phyloP scores from a whole-genome alignment of 2,797 vertebrate species.

The Catharus ustulatus region DNA sequence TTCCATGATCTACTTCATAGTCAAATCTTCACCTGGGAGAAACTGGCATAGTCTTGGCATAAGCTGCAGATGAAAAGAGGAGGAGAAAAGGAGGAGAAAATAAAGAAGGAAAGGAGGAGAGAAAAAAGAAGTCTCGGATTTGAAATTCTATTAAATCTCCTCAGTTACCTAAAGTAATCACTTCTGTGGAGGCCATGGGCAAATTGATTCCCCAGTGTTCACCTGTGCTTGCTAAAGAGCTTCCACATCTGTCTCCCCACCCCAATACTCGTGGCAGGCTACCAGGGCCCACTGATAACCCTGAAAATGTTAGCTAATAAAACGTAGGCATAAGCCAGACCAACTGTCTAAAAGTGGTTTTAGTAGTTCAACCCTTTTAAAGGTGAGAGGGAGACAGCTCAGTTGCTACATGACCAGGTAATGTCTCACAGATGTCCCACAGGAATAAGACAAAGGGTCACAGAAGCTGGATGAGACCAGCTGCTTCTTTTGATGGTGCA shows the following conservation, averaged over 20 bases:
- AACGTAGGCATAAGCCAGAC: neutral
- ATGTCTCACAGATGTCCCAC: neutral
- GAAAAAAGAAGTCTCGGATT: neutral
- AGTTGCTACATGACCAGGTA: accelerated
- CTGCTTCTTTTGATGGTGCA: neutral
- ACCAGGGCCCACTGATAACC: neutral
- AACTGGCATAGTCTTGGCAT: neutral
- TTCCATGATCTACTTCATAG: neutral
- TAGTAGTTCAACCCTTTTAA: neutral
- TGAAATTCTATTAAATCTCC: neutral
- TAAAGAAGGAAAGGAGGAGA: neutral
- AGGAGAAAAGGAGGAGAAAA: neutral
- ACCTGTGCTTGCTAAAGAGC: neutral
- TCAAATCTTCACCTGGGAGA: neutral
- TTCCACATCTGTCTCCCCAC: accelerated
- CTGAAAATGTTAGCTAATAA: neutral
- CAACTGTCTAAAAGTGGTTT: neutral
- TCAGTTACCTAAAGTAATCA: neutral
- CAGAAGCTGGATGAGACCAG: neutral
- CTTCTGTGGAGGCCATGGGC: neutral
- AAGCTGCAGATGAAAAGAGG: neutral
- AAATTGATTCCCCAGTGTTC: neutral
- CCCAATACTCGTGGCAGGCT: neutral
- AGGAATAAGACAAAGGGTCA: neutral
- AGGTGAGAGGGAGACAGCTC: neutral